These are phyloP conservation scores for Crocodylus rhombifer DNA, from an alignment of 2,797 vertebrate genomes.

Conservation along the genomic window DNA sequence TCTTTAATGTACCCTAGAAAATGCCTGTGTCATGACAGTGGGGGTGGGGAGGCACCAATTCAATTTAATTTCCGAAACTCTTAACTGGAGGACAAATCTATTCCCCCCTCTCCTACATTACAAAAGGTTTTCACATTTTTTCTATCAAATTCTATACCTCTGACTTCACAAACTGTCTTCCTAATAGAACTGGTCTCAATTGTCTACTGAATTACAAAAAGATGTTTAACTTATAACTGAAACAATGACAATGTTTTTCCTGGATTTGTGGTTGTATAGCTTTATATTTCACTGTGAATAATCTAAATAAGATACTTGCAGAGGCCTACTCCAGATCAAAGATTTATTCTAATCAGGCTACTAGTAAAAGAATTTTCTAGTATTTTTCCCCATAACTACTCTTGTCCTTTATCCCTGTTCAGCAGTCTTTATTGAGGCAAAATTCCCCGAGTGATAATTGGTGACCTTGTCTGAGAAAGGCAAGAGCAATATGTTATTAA, in stretches of 20 bases:
- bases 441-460: not conserved
- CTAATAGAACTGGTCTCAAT: not conserved
- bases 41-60: accelerated
- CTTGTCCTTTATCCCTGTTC: not conserved
- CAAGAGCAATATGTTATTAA: not conserved
- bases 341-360: not conserved
- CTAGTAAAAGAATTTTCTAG: not conserved
- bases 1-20: not conserved
- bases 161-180: not conserved
- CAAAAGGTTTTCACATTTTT: not conserved
- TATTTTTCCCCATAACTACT: not conserved
- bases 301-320: not conserved
- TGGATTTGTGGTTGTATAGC: not conserved
- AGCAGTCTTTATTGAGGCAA: not conserved
- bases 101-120: not conserved
- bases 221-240: not conserved
- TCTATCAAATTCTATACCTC: not conserved
- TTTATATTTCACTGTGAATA: not conserved
- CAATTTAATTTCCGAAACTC: not conserved
- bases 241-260: not conserved
- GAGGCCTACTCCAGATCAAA: not conserved
- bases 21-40: not conserved
- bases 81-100: not conserved
- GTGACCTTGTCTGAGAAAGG: not conserved
- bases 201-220: not conserved